Conservation (phyloP, 2,113 vertebrate genomes). For the Cyphomyrus discorhynchus region DNA sequence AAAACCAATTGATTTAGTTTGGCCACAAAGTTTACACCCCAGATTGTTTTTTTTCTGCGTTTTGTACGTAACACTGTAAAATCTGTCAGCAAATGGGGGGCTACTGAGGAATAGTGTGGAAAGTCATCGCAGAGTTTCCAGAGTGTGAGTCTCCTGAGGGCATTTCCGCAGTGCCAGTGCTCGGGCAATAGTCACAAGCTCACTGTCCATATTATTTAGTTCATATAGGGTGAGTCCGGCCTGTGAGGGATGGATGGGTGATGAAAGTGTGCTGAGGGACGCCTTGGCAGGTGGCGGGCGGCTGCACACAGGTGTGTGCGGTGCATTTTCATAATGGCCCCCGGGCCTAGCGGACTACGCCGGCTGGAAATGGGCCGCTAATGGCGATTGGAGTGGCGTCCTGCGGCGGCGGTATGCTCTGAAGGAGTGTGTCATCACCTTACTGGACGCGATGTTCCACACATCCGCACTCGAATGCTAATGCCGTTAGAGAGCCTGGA, state of each 20-base stretch:
- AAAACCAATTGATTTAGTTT: background rate
- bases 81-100: background rate
- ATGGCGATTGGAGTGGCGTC: background rate
- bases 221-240: too few species aligned
- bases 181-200: background rate
- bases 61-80: background rate
- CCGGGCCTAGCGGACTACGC: background rate
- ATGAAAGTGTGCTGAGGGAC: background rate
- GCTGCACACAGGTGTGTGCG: background rate
- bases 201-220: background rate
- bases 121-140: background rate
- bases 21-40: background rate
- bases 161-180: background rate
- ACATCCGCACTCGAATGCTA: conserved; percentile 6
- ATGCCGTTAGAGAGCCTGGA: conserved; percentile 18
- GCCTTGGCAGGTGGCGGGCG: background rate
- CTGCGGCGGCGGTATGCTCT: background rate
- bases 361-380: background rate
- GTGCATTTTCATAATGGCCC: background rate
- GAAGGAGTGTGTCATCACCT: background rate
- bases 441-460: background rate
- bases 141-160: background rate
- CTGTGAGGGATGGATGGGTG: background rate
- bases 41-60: background rate
- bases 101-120: background rate